Evolutionary conservation across 2,113 vertebrate species (phyloP), one percentile per base, ranked within the genome.

Genomic region (Saiga tatarica): DNA sequence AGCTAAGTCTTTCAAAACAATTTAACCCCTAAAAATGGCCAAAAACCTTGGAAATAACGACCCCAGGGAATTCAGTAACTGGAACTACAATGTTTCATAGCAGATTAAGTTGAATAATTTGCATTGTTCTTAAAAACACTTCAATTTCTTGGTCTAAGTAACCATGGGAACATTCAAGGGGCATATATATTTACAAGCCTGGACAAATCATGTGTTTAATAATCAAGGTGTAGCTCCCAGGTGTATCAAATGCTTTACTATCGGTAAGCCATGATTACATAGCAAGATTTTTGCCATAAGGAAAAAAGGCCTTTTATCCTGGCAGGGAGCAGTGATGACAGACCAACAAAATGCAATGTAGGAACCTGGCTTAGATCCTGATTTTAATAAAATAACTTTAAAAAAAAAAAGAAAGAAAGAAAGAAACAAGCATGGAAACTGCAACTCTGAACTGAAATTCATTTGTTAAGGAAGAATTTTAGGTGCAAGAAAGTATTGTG

Each of bases 51-150:
- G 53, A 97, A 96, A 96, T 89, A 83, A 95, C n/a, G 30, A 94
- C 47, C 21, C 47, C 21, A 59, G 59, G 89, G 57, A 93, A 94
- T 19, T n/a, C 55, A 95, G 21, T 87, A 97, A 96, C 89, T 87
- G 36, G 59, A 97, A 91, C 21, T 71, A 92, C n/a, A 89, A 97
- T 91, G 42, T 15, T 95, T 98, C 55, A 91, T 45, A 85, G 45
- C 76, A 95, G 81, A 97, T 87, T 89, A 96, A 91, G 60, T 89
- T 96, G 88, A 93, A 91, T 89, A 94, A 95, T 98, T 95, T 94
- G 26, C 62, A 96, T 79, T 97, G 93, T 96, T 98, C 89, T 93
- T 97, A 96, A 97, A 97, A 97, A 94, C 47, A 97, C 79, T 92
- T 95, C 62, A 33, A 85, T 97, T 88, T 97, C 93, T 91, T 89